Evolutionary conservation across 2,113 vertebrate genomes (phyloP), one percentile per base, ranked within the genome.

Genomic region (Phoenicopterus ruber): DNA sequence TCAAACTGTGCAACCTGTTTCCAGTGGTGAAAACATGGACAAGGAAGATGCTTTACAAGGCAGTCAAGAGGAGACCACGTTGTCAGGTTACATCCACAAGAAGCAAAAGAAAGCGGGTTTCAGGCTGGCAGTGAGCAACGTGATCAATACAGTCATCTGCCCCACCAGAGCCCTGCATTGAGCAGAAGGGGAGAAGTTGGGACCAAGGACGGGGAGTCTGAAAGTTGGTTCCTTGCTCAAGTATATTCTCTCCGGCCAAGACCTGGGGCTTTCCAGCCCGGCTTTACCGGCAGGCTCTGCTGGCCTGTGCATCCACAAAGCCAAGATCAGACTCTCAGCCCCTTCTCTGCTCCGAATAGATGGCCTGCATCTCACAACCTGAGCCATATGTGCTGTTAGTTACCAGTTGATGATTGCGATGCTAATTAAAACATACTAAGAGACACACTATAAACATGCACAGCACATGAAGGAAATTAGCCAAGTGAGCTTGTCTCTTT

Each of bases 401-500:
- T 87, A 90, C 93, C 25, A 63, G 73, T 34, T 95, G 94, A 92
- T 97, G 91, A 96, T 86, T 62, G 88, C 49, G 92, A 76, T 94
- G 93, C 96, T 97, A 98, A 97, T 98, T 96, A 97, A 97, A 96
- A 96, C 92, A 96, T 65, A 86, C 96, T 94, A 95, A 91, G 96
- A 97, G 96, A 95, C 94, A 95, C 93, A 69, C 96, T 82, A 78
- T 94, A 96, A 97, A 97, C 96, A 94, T 70, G 77, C 94, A 70
- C 74, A n/a, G 96, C 72, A 72, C 97, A 95, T 92, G 96, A 97
- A 97, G 96, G 96, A 98, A 98, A 98, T 98, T 98, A 98, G 95
- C 97, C 97, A 95, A 97, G 95, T 93, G 94, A 95, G 97, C 93
- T 97, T 97, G 96, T 94, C 95, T 97, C 97, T 97, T 96, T 98